phyloP scores from a whole-genome alignment of 1,140 invertebrate genomes.

The Battus philenor region DNA sequence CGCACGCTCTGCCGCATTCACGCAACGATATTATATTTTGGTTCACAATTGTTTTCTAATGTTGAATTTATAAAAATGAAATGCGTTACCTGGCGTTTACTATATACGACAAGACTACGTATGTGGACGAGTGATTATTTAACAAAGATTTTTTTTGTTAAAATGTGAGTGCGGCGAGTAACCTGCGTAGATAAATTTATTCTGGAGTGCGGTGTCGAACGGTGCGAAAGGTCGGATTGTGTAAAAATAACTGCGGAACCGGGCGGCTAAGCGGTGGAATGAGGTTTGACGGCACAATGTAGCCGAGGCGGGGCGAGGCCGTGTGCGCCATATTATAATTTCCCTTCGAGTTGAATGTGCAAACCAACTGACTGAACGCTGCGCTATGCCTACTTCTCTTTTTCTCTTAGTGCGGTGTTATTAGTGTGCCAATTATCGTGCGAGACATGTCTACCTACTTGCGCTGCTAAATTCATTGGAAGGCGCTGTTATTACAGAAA shows the following conservation, averaged over 20 bases:
- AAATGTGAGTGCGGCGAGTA: slow-evolving; percentile 59
- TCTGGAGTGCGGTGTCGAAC: slow-evolving; percentile 66
- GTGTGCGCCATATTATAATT: slow-evolving; percentile 73
- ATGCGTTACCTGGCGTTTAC: background rate
- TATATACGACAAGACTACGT: slow-evolving; percentile 17
- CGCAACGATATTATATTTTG: slow-evolving; percentile 21
- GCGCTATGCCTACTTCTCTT: slow-evolving; percentile 61
- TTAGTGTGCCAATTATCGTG: slow-evolving; percentile 27
- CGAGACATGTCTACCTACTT: slow-evolving; percentile 26
- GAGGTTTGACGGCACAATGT: slow-evolving; percentile 73
- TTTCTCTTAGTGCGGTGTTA: slow-evolving; percentile 48
- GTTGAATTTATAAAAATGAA: no score
- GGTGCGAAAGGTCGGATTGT: slow-evolving; percentile 74
- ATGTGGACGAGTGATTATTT: slow-evolving; percentile 19
- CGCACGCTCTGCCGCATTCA: slow-evolving; percentile 40
- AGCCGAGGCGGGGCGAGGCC: slow-evolving; percentile 69
- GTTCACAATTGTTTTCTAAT: no score
- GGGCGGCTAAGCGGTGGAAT: slow-evolving; percentile 71
- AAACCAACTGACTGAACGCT: slow-evolving; percentile 59
- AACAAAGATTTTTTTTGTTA: slow-evolving; percentile 16
- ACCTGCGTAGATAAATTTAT: slow-evolving; percentile 48
- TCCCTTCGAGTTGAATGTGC: slow-evolving; percentile 71
- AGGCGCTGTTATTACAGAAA: no score
- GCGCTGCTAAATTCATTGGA: background rate
- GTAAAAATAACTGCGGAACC: slow-evolving; percentile 76